These are phyloP conservation scores for Scaptomyza cyrtandrae DNA, from an alignment of 2,888 invertebrate genomes.

Conservation along the genomic window DNA sequence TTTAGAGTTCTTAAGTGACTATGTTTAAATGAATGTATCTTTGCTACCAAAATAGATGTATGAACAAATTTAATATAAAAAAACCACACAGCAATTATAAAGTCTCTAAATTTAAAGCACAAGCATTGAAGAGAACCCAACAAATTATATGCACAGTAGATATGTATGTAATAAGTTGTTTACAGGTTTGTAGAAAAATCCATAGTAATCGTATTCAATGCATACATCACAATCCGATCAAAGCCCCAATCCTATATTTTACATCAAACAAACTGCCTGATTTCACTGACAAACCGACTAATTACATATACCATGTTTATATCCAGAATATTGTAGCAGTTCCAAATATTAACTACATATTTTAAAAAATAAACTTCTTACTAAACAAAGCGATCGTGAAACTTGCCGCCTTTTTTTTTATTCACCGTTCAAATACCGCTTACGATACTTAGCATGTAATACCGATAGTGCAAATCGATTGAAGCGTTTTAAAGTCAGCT, in stretches of 20 bases:
- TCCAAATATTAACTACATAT: slow-evolving; percentile 62
- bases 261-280: slow-evolving; percentile 33
- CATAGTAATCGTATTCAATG: not conserved
- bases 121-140: slow-evolving; percentile 36
- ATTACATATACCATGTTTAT: slow-evolving; percentile 52
- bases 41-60: slow-evolving; percentile 17
- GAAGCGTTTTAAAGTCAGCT: not conserved
- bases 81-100: not conserved
- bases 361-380: slow-evolving; percentile 66
- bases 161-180: slow-evolving; percentile 15
- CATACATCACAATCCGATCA: not conserved
- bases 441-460: not conserved
- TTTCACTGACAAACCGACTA: slow-evolving; percentile 44
- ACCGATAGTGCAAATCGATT: slow-evolving; percentile 39
- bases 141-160: slow-evolving; percentile 42
- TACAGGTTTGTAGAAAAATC: slow-evolving; percentile 4
- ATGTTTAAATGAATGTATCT: slow-evolving; percentile 14
- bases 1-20: slow-evolving; percentile 19
- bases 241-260: slow-evolving; percentile 1
- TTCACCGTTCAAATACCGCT: too few species aligned
- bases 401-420: too few species aligned
- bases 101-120: slow-evolving; percentile 38
- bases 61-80: slow-evolving; percentile 20
- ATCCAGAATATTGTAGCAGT: slow-evolving; percentile 71
- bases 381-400: slow-evolving; percentile 28